Base-by-base conservation (phyloP, 2,113 vertebrate species). In the Ctenodactylus gundi region DNA sequence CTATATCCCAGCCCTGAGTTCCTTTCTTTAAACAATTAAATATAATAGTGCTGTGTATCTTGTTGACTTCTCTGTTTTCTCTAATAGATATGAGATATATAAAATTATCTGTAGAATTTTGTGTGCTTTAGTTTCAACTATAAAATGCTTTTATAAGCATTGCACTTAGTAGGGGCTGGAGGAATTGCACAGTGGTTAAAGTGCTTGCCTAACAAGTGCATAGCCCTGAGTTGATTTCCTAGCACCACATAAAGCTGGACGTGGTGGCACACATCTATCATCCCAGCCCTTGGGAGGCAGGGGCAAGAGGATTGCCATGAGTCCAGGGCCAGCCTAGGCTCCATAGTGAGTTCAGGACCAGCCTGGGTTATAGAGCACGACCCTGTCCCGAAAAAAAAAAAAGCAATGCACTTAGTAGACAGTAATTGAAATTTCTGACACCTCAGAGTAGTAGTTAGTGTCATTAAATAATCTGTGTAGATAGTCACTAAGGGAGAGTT, bases 11-110 rank as follows among this genome's bases (percentile, higher is more conserved):
- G n/a, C n/a, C 15, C n/a, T 65, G 25, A 67, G 49, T 73, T 72
- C 11, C 21, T 4, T 81, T 5, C 39, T 95, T 91, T 85, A 88
- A 95, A 70, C 3, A 95, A 78, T 85, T 90, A 60, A 86, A 76
- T 91, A 15, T 67, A 64, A 34, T 49, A 75, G 57, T 60, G 29
- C 65, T 92, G 2, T 36, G 21, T 65, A 49, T 90, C 29, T 23
- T 21, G 1, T 76, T 87, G 21, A 11, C n/a, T 90, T 94, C 41
- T 78, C 39, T 94, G 36, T 93, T 82, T 88, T 93, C n/a, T 85
- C 5, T 95, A 85, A 58, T 86, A 90, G 95, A 44, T 90, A 36
- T 7, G 55, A 96, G 89, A 90, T 91, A 65, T 12, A 75, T 68
- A 91, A 89, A 88, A 84, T 77, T 39, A 83, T 60, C 20, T 84